A percentile compares a stretch with the other conserved stretches of the same genome.
These are phyloP conservation scores for Proterorhinus semilunaris DNA, from an alignment of 2,113 vertebrate genomes.

Conservation along the genomic window DNA sequence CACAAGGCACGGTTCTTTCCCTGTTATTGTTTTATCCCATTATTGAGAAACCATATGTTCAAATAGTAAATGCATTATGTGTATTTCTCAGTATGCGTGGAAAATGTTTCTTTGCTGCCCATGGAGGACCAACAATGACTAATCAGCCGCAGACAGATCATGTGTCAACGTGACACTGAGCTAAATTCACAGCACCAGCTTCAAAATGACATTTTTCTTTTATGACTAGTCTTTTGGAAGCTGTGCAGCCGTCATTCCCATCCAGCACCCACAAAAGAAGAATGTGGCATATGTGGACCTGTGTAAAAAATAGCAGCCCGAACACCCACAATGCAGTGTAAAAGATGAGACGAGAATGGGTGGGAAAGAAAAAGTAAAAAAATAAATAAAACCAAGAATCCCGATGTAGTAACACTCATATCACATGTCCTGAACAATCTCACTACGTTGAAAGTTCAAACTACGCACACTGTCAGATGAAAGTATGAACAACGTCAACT, in stretches of 20 bases:
- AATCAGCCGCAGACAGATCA: constrained; percentile 12
- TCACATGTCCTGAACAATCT: constrained; percentile 24
- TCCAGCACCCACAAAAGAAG: constrained; percentile 8
- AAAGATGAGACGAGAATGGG: constrained; percentile 9
- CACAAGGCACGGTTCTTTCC: background rate
- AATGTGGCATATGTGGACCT: constrained; percentile 5
- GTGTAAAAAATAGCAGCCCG: constrained; percentile 41
- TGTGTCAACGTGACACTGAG: background rate
- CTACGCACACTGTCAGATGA: background rate
- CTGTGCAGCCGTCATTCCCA: constrained; percentile 2
- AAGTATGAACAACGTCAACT: background rate
- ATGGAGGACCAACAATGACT: constrained; percentile 16
- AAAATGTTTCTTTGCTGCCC: background rate
- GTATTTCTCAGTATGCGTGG: background rate
- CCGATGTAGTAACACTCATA: constrained; percentile 35
- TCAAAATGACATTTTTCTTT: constrained; percentile 6
- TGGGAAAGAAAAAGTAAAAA: background rate
- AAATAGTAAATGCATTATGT: too few species aligned
- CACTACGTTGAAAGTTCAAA: constrained; percentile 6
- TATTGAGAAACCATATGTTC: too few species aligned
- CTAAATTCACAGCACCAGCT: constrained; percentile 24
- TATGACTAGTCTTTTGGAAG: constrained; percentile 6
- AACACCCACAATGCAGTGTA: constrained; percentile 34
- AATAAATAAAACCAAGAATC: background rate
- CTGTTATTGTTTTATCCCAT: background rate